A percentile compares a stretch with the other conserved stretches of the same genome.
Evolutionary conservation across 1,140 invertebrate species (phyloP).

Genomic region (Archegozetes longisetosus): DNA sequence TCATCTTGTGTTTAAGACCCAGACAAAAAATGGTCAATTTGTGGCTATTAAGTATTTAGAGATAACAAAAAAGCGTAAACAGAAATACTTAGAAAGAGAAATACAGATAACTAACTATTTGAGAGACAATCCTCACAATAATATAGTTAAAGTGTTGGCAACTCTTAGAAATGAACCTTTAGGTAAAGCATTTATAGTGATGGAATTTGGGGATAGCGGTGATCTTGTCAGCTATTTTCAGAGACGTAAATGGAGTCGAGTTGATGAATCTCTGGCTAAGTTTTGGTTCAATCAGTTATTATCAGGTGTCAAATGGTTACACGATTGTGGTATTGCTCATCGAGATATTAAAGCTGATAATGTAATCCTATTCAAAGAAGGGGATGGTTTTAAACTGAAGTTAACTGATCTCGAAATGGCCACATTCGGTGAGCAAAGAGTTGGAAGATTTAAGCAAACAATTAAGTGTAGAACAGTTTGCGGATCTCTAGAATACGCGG

Average conservation of each 20-base stretch:
- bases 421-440: neutral
- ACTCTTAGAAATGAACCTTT: neutral
- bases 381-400: neutral
- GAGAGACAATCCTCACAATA: neutral
- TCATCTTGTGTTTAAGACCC: neutral
- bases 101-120: neutral
- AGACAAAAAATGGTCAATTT: neutral
- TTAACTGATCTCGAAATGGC: neutral
- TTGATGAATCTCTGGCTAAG: neutral
- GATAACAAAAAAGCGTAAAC: neutral
- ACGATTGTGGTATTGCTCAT: neutral
- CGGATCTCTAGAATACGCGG: slow-evolving; percentile 56
- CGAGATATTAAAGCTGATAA: neutral
- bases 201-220: neutral
- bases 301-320: neutral
- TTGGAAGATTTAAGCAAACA: neutral
- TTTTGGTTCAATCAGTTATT: neutral
- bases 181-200: neutral
- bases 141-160: neutral
- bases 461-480: slow-evolving; percentile 40
- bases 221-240: neutral
- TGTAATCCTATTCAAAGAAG: neutral
- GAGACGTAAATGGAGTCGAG: neutral
- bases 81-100: neutral
- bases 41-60: neutral